Evolutionary conservation across 1,140 invertebrate genomes (phyloP).

Genomic region (Bombus huntii): DNA sequence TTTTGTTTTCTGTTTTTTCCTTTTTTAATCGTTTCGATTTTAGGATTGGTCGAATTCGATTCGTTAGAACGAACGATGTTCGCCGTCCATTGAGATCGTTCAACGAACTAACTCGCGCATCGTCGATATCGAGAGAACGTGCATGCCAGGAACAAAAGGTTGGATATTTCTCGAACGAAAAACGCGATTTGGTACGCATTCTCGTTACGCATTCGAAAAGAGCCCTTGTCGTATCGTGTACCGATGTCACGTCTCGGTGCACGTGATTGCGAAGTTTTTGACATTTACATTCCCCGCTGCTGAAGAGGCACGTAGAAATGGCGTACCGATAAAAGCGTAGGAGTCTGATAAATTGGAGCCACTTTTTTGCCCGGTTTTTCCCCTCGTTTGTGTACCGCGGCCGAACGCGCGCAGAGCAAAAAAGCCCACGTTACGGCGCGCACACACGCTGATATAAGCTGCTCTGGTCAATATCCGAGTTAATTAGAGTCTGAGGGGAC

Average conservation of each 20-base stretch:
- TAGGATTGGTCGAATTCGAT: background rate
- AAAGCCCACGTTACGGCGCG: constrained; percentile 17
- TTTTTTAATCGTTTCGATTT: background rate
- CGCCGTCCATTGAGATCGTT: background rate
- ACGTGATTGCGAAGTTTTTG: constrained; percentile 33
- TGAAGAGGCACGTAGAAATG: constrained; percentile 19
- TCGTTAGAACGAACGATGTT: background rate
- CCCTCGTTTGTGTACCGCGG: constrained; percentile 17
- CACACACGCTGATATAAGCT: constrained; percentile 32
- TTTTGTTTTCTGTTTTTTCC: background rate
- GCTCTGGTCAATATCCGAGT: constrained; percentile 62
- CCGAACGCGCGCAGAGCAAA: background rate
- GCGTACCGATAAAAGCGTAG: constrained; percentile 18
- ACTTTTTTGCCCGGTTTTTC: constrained; percentile 33
- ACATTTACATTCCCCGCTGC: background rate
- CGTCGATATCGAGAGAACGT: background rate
- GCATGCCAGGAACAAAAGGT: constrained; percentile 10
- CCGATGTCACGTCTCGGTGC: constrained; percentile 30
- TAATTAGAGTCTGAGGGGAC: constrained; percentile 65
- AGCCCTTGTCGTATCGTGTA: background rate
- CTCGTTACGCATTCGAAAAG: constrained; percentile 17
- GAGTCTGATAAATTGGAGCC: constrained; percentile 39
- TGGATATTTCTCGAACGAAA: background rate
- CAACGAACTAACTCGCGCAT: background rate
- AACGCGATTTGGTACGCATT: constrained; percentile 13